Evolutionary conservation across 2,888 invertebrate species (phyloP).

Genomic region (Proisotoma minuta): DNA sequence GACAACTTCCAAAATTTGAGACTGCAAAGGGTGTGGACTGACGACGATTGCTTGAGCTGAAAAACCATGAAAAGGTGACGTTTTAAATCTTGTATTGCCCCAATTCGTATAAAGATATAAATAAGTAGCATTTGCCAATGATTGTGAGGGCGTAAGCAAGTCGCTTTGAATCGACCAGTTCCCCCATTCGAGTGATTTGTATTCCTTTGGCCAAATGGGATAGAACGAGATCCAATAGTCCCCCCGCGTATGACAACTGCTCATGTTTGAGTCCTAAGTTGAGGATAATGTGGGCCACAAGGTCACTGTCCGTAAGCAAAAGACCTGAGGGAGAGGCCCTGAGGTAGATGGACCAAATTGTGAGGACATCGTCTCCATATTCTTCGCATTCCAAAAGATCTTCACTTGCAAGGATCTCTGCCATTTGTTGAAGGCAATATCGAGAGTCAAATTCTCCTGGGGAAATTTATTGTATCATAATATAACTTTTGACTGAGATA

Average conservation of each 20-base stretch:
- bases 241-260: conserved; percentile 1
- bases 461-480: too few species aligned
- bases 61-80: background rate
- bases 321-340: conserved; percentile 31
- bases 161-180: conserved; percentile 5
- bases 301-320: conserved; percentile 23
- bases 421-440: conserved; percentile 18
- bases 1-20: conserved; percentile 14
- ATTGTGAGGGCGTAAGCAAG: conserved; percentile 18
- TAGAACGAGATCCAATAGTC: conserved; percentile 20
- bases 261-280: conserved; percentile 14
- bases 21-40: conserved; percentile 18
- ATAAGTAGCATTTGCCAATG: conserved; percentile 14
- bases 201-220: conserved; percentile 21
- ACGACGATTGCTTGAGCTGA: conserved; percentile 21
- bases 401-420: conserved; percentile 5
- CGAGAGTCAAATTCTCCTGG: conserved; percentile 7
- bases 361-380: conserved; percentile 10
- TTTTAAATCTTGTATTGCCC: background rate
- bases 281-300: conserved; percentile 27
- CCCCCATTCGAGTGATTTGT: conserved; percentile 7
- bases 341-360: conserved; percentile 30
- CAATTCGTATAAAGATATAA: background rate
- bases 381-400: conserved; percentile 8
- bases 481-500: too few species aligned